Evolutionary conservation across 2,888 invertebrate species (phyloP).

Genomic region (Andrena camellia): DNA sequence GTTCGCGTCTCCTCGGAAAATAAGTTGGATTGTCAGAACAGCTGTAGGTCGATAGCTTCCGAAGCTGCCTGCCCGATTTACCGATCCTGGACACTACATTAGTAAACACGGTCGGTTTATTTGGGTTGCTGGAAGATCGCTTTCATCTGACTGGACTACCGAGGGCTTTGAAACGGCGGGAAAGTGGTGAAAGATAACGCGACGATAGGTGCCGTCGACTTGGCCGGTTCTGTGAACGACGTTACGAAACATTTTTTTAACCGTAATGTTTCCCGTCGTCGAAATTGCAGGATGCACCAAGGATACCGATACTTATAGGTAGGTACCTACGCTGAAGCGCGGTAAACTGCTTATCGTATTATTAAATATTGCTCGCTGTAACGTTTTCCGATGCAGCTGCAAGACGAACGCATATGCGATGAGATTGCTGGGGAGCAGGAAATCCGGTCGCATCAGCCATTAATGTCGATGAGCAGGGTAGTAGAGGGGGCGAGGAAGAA

Average conservation of each 20-base stretch:
- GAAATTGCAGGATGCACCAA: background rate
- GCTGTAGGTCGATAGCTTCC: background rate
- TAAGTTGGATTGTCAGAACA: background rate
- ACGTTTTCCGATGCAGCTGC: too few species aligned
- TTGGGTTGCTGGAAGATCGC: background rate
- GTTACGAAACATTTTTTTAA: slow-evolving; percentile 41
- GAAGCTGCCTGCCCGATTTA: background rate
- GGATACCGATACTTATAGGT: too few species aligned
- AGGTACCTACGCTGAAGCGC: background rate
- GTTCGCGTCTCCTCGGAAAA: background rate
- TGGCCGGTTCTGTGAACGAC: slow-evolving; percentile 25
- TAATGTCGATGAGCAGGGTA: too few species aligned
- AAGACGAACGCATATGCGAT: too few species aligned
- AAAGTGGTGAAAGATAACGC: slow-evolving; percentile 21
- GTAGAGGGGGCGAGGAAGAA: too few species aligned
- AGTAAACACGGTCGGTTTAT: background rate
- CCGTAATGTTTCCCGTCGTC: background rate
- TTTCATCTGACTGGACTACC: slow-evolving; percentile 2
- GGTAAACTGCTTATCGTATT: background rate
- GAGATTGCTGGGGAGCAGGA: too few species aligned
- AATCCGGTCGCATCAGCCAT: too few species aligned
- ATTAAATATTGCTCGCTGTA: too few species aligned
- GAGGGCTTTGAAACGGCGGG: slow-evolving; percentile 10
- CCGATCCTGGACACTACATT: background rate
- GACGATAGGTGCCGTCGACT: slow-evolving; percentile 4